Conservation (phyloP, 1,140 invertebrate genomes). For the Caenorhabditis briggsae region DNA sequence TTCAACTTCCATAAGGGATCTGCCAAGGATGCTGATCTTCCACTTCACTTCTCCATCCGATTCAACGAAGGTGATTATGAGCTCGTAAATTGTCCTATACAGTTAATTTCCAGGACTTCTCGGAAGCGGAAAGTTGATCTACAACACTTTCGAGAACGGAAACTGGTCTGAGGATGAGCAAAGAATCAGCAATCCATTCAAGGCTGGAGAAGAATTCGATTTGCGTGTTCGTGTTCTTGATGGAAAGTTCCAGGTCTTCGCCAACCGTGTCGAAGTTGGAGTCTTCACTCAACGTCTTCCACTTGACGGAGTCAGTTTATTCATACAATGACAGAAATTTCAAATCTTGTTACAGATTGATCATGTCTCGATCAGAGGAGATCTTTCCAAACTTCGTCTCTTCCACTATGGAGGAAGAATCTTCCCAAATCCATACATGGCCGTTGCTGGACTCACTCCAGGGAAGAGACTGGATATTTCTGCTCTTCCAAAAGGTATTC, state of each 20-base stretch:
- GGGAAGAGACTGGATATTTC: constrained; percentile 76
- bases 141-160: constrained; percentile 75
- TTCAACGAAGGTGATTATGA: constrained; percentile 72
- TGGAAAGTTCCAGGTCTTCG: constrained; percentile 76
- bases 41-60: constrained; percentile 76
- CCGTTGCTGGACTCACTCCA: constrained; percentile 74
- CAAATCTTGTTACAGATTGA: constrained; percentile 57
- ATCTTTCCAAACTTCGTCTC: constrained; percentile 72
- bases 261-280: constrained; percentile 74
- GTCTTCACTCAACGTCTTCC: constrained; percentile 73
- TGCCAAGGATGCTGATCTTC: constrained; percentile 73
- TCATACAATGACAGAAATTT: not conserved
- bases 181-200: constrained; percentile 75
- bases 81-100: constrained; percentile 61
- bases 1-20: constrained; percentile 77
- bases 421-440: constrained; percentile 75
- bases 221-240: constrained; percentile 74
- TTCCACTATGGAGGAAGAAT: constrained; percentile 76
- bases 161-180: constrained; percentile 77
- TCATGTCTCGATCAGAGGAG: constrained; percentile 76
- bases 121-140: constrained; percentile 73
- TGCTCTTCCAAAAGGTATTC: constrained; percentile 72
- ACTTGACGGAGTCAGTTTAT: constrained; percentile 72
- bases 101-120: constrained; percentile 3
- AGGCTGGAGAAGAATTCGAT: constrained; percentile 74